Evolutionary conservation across 2,797 vertebrate species (phyloP), one percentile per base, ranked within the genome.

Genomic region (Pseudocheirus occidentalis): DNA sequence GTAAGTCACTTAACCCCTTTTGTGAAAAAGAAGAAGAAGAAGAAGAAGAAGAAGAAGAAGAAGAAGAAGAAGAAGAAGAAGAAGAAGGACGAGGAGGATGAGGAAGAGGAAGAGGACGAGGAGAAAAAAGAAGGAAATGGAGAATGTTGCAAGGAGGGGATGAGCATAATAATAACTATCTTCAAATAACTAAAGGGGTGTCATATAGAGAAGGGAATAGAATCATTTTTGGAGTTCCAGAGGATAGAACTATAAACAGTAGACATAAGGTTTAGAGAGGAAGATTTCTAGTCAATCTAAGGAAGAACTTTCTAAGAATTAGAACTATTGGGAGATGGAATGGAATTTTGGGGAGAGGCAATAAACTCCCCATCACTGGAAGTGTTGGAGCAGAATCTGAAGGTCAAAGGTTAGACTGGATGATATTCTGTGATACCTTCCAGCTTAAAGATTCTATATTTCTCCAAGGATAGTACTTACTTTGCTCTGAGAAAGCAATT

Each of bases 401-500:
- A 66, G 34, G 62, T 66, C 13, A 66, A 66, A 46, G n/a, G n/a
- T 81, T 24, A 10, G n/a, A 40, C n/a, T 81, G n/a, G n/a, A 81
- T 81, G 6, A 81, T 18, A 46, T 81, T 81, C 66, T 46, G 18
- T 81, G n/a, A 40, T 9, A 81, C n/a, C 18, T 81, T 40, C n/a
- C 16, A 40, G 7, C 66, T 40, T n/a, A 46, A 40, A 40, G n/a
- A 81, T 40, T 81, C n/a, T 9, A 3, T 81, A 81, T 18, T 81
- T 81, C 62, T 62, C 59, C 34, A 21, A 81, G 6, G 16, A 81
- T 93, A 90, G 31, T 40, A 90, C 54, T 91, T 89, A 53, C 62
- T 92, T 55, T 92, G 55, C 46, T 91, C 92, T 93, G 92, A 93
- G 92, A 81, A 81, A 97, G 66, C 66, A 81, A 46, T 18, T 66